Evolutionary conservation across 1,140 invertebrate species (phyloP), one percentile per base, ranked within the genome.

Genomic region (Zaprionus ornatus): DNA sequence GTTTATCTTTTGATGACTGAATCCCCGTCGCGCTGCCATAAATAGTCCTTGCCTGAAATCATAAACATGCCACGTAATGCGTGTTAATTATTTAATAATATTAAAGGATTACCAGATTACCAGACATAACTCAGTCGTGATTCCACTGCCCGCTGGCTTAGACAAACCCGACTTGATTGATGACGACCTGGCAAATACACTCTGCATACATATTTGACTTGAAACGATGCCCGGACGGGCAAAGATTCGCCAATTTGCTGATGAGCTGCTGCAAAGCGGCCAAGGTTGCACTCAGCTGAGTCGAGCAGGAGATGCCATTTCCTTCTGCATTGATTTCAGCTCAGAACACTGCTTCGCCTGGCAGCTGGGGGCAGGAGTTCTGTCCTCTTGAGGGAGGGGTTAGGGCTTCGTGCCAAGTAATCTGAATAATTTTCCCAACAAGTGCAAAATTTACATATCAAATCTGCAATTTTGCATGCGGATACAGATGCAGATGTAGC

Each of bases 1-100:
- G 81, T 85, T 90, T 88, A 90, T 88, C 85, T 90, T 77, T 84
- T 88, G 83, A 87, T 80, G 83, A 74, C 42, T 80, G 82, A 87
- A 88, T 87, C 80, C 80, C 75, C 21, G 71, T 42, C 5, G 72
- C 50, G 66, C 25, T 59, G 50, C 27, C 32, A 74, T 71, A 70
- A 59, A 70, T 75, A 63, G 40, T 35, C 54, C 40, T 32, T 5
- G n/a, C 19, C 45, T 63, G 56, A 77, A 85, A 74, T 61, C 81
- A 80, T 83, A 83, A 80, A 83, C 81, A 70, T 68, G 80, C 80
- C 73, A 60, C 79, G 73, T 74, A 86, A 86, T 77, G 80, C 84
- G 77, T 88, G 81, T 84, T 88, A 88, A 88, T 88, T 88, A 82
- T 82, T 76, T 85, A 82, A 90, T 88, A 88, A 90, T 88, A 88